Conservation (phyloP, 2,888 invertebrate species). For the Synergus gifuensis region DNA sequence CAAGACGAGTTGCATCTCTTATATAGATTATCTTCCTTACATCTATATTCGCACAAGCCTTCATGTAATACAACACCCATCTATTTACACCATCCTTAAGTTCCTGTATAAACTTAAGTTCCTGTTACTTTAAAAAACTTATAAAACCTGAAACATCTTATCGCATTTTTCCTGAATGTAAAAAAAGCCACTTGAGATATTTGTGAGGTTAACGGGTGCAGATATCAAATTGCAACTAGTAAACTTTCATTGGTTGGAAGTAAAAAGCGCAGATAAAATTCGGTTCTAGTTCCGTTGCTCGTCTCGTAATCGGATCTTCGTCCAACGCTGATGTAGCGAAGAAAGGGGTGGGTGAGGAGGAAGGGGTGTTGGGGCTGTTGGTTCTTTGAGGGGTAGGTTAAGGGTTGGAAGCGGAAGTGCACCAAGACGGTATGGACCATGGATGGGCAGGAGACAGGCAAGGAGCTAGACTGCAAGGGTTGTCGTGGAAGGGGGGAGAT, state of each 20-base stretch:
- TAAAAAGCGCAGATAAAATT: slow-evolving; percentile 40
- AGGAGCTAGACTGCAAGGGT: slow-evolving; percentile 21
- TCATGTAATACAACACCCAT: not conserved
- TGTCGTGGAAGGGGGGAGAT: slow-evolving; percentile 52
- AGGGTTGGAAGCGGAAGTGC: slow-evolving; percentile 40
- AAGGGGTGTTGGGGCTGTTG: not conserved
- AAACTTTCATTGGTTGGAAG: slow-evolving; percentile 40
- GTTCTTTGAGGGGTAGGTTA: slow-evolving; percentile 15
- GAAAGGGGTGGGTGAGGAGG: not conserved
- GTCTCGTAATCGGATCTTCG: slow-evolving; percentile 40
- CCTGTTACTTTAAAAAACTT: slow-evolving; percentile 9
- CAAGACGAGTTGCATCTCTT: not conserved
- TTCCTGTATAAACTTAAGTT: not conserved
- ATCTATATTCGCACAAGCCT: not conserved
- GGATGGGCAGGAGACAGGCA: slow-evolving; percentile 21
- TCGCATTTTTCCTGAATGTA: not conserved
- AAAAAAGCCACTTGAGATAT: slow-evolving; percentile 39
- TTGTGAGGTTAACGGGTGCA: slow-evolving; percentile 36
- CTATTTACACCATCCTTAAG: slow-evolving; percentile 13
- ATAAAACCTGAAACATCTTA: slow-evolving; percentile 17
- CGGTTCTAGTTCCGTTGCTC: slow-evolving; percentile 37
- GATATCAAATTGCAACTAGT: slow-evolving; percentile 42
- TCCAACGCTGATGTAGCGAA: slow-evolving; percentile 22
- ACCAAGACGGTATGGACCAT: slow-evolving; percentile 34
- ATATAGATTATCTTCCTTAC: not conserved